Percentiles rank a stretch among this genome's conserved stretches.
Evolutionary conservation across 2,113 vertebrate species (phyloP).

Genomic region (Megatriorchis doriae): DNA sequence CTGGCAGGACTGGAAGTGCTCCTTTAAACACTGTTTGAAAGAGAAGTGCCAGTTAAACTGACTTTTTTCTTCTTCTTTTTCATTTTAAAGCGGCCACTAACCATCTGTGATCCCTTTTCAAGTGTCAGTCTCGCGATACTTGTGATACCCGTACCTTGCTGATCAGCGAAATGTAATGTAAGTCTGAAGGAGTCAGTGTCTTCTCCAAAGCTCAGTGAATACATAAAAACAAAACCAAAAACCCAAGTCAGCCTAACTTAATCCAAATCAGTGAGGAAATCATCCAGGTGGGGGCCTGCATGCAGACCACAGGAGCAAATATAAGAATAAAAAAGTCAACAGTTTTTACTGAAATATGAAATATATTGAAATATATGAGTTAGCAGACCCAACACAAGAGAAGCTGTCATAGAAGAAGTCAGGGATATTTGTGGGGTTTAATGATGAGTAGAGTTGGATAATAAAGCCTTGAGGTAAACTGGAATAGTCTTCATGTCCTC

Average conservation of each 20-base stretch:
- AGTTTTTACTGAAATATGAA: background rate
- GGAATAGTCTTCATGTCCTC: background rate
- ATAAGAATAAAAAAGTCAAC: background rate
- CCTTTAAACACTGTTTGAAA: background rate
- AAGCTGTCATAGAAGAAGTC: background rate
- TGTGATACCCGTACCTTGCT: background rate
- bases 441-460: background rate
- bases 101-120: background rate
- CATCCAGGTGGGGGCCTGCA: background rate
- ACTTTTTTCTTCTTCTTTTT: background rate
- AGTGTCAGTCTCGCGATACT: background rate
- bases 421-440: background rate
- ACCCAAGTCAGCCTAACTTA: background rate
- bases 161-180: fast-evolving
- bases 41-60: background rate
- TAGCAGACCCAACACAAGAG: background rate
- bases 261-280: background rate
- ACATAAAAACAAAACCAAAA: background rate
- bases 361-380: background rate
- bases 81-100: background rate
- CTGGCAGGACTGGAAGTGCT: background rate
- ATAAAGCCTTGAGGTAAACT: background rate
- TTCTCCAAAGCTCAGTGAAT: background rate
- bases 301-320: background rate
- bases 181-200: background rate